Evolutionary conservation across 1,140 invertebrate species (phyloP).

Genomic region (Neotoxoptera formosana): DNA sequence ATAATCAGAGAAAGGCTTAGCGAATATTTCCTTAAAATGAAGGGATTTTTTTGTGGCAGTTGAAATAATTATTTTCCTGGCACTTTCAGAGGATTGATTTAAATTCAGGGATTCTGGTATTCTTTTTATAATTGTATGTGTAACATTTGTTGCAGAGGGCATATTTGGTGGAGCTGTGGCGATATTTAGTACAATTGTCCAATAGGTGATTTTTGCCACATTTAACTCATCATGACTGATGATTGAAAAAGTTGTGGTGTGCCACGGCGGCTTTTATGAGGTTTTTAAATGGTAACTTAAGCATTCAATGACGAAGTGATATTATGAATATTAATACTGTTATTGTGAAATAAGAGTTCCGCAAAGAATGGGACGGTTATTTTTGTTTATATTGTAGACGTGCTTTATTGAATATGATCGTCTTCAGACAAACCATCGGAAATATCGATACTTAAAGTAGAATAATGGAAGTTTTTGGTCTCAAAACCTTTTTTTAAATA

Average conservation of each 20-base stretch:
- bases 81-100: neutral
- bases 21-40: neutral
- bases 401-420: neutral
- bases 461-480: neutral
- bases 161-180: too few relatives aligned
- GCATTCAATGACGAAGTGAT: neutral
- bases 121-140: too few relatives aligned
- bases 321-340: neutral
- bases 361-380: neutral
- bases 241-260: neutral
- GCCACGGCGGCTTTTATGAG: neutral
- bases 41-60: neutral
- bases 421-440: neutral
- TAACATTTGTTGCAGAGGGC: too few relatives aligned
- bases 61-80: neutral
- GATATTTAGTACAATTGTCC: too few relatives aligned
- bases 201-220: neutral
- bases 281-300: neutral
- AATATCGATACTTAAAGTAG: neutral
- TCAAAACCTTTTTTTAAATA: neutral
- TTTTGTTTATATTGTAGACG: neutral
- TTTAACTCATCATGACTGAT: neutral
- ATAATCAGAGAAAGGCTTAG: neutral
- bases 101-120: too few relatives aligned
- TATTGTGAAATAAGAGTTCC: neutral